A percentile compares a stretch with the other conserved stretches of the same genome.
These are phyloP conservation scores for Philereme transversata DNA, from an alignment of 2,888 invertebrate species.

Conservation along the genomic window DNA sequence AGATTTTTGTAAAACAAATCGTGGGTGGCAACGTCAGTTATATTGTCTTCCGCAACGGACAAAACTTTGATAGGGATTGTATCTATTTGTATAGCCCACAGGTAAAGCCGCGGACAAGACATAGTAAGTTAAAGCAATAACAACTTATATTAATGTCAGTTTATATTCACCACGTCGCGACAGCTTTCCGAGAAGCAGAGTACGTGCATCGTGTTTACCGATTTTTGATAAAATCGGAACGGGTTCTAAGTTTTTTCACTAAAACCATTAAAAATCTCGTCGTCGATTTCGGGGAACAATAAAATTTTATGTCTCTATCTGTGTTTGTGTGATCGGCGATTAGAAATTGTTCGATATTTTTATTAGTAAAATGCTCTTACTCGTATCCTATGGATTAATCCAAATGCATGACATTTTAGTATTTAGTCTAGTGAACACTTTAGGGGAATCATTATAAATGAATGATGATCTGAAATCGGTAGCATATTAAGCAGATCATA, in stretches of 20 bases:
- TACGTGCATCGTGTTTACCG: slow-evolving; percentile 58
- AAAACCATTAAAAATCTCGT: slow-evolving; percentile 45
- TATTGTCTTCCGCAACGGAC: too few relatives aligned
- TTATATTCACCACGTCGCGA: slow-evolving; percentile 33
- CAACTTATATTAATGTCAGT: slow-evolving; percentile 34
- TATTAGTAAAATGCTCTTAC: not conserved
- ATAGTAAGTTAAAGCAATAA: slow-evolving; percentile 20
- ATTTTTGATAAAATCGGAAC: slow-evolving; percentile 58
- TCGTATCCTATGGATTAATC: too few relatives aligned
- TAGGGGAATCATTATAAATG: too few relatives aligned
- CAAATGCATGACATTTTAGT: too few relatives aligned
- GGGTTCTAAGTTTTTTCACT: slow-evolving; percentile 44
- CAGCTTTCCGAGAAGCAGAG: slow-evolving; percentile 36
- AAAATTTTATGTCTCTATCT: slow-evolving; percentile 67
- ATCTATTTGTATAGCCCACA: too few relatives aligned
- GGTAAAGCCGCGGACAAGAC: not conserved
- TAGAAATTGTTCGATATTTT: slow-evolving; percentile 42
- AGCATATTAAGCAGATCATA: too few relatives aligned
- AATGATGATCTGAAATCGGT: too few relatives aligned
- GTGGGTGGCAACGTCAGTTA: too few relatives aligned
- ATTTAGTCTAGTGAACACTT: too few relatives aligned
- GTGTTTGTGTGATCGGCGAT: slow-evolving; percentile 51
- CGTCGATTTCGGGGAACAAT: slow-evolving; percentile 51
- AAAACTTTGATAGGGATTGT: too few relatives aligned
- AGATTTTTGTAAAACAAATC: too few relatives aligned